Conservation (phyloP, 2,797 vertebrate genomes). For the Sebastes cheni region DNA sequence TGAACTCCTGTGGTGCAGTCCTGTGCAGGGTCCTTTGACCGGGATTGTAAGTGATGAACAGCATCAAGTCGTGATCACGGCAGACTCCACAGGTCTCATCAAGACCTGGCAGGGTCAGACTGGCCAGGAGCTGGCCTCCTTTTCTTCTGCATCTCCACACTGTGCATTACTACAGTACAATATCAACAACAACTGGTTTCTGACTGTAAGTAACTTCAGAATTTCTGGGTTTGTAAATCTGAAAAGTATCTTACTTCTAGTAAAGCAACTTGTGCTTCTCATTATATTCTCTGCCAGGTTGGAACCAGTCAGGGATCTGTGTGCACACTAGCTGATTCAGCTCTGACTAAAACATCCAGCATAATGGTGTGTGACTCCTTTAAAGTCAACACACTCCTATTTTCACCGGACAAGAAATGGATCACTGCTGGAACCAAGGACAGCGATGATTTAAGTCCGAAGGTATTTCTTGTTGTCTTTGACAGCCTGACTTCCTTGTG, state of each 20-base stretch:
- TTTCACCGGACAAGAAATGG: conserved; percentile 80
- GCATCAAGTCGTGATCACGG: conserved; percentile 71
- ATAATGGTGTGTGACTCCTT: conserved; percentile 67
- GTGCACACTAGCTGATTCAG: conserved; percentile 58
- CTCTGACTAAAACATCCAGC: conserved; percentile 64
- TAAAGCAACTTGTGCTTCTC: neutral
- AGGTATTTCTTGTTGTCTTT: conserved; percentile 69
- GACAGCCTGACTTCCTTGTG: neutral
- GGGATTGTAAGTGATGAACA: conserved; percentile 66
- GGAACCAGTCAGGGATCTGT: conserved; percentile 71
- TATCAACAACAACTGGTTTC: conserved; percentile 62
- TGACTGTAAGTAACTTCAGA: conserved; percentile 69
- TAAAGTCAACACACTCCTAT: conserved; percentile 67
- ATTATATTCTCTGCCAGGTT: conserved; percentile 55
- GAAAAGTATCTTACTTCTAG: neutral
- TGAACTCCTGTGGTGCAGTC: conserved; percentile 79
- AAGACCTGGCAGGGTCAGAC: conserved; percentile 77
- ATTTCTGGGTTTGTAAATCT: neutral
- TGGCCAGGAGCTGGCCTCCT: conserved; percentile 74
- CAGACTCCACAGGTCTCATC: conserved; percentile 70
- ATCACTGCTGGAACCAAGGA: conserved; percentile 64
- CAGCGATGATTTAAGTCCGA: conserved; percentile 64
- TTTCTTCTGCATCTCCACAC: conserved; percentile 48
- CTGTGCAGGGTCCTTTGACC: conserved; percentile 75
- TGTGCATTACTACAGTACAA: conserved; percentile 72